These are phyloP conservation scores for Boulengeromyrus knoepffleri DNA, from an alignment of 2,113 vertebrate species.

Conservation along the genomic window DNA sequence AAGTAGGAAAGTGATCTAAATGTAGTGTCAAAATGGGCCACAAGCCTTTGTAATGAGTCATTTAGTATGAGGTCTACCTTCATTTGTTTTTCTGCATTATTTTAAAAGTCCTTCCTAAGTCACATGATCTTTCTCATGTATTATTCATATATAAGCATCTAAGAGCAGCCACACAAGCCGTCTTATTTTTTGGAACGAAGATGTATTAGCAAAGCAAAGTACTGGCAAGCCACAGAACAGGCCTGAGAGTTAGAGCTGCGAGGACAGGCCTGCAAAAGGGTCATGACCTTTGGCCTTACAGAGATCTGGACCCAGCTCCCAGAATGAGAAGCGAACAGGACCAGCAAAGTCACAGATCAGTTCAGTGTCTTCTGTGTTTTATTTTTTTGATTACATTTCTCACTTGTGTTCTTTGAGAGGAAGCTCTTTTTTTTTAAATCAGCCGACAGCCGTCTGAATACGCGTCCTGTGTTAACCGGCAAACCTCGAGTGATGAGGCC, in stretches of 20 bases:
- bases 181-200: neutral
- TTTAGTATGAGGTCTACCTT: neutral
- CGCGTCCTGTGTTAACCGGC: constrained; percentile 4
- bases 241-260: neutral
- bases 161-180: neutral
- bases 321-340: neutral
- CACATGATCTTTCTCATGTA: neutral
- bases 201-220: neutral
- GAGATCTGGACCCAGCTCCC: neutral
- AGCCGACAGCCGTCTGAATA: neutral
- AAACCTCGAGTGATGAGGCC: neutral
- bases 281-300: neutral
- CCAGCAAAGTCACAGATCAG: neutral
- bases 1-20: neutral
- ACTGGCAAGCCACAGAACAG: neutral
- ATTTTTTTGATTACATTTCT: neutral
- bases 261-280: neutral
- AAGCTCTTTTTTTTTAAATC: neutral
- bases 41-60: neutral
- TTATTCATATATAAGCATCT: neutral
- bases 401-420: neutral
- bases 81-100: neutral
- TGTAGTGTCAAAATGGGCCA: neutral
- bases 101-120: neutral
- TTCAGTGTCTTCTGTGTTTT: neutral